Conservation (phyloP, 2,888 invertebrate genomes). For the Diadegma fenestrale region DNA sequence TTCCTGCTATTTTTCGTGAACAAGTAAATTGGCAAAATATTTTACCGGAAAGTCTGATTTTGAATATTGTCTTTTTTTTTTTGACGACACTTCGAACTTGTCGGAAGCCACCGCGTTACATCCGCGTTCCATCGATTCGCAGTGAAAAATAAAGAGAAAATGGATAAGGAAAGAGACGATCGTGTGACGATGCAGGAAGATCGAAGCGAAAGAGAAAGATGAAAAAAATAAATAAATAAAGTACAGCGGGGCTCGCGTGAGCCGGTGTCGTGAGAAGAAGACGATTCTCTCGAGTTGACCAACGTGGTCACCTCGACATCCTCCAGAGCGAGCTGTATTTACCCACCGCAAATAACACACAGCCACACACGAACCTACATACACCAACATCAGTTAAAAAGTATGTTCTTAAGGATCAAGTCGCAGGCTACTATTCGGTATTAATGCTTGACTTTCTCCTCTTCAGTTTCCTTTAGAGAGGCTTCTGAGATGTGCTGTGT, state of each 20-base stretch:
- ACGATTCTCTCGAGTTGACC: constrained; percentile 69
- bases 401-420: constrained; percentile 48
- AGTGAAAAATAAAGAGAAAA: constrained; percentile 55
- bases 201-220: constrained; percentile 44
- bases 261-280: constrained; percentile 73
- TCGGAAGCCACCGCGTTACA: background rate
- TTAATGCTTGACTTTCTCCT: constrained; percentile 76
- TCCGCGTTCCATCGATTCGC: constrained; percentile 26
- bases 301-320: constrained; percentile 73
- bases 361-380: constrained; percentile 16
- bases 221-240: constrained; percentile 26
- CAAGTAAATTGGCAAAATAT: background rate
- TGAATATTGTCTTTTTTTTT: background rate
- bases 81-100: background rate
- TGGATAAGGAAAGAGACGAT: constrained; percentile 48
- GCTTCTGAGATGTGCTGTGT: constrained; percentile 51
- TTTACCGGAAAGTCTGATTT: background rate
- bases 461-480: constrained; percentile 69
- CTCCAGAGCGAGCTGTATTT: constrained; percentile 56
- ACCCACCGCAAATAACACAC: constrained; percentile 45
- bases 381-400: constrained; percentile 1
- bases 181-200: constrained; percentile 12
- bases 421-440: constrained; percentile 57
- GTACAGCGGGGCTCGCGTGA: constrained; percentile 53
- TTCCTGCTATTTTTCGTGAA: background rate